Evolutionary conservation across 2,113 vertebrate genomes (phyloP).

Genomic region (Psettodes erumei): DNA sequence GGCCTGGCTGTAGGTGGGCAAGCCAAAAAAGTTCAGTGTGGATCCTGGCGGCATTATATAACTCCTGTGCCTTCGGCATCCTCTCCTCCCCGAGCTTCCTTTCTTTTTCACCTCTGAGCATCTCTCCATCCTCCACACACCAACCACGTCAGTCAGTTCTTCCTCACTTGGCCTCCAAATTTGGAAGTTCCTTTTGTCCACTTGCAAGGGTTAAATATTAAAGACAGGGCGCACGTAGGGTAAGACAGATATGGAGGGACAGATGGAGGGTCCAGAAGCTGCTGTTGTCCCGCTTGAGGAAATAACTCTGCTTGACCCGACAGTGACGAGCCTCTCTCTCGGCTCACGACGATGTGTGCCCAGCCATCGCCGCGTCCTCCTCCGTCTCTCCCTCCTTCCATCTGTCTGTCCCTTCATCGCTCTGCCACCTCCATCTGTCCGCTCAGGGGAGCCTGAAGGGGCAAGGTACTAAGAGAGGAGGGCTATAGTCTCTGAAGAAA

Average conservation of each 20-base stretch:
- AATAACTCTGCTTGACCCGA: constrained; percentile 17
- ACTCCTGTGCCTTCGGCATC: constrained; percentile 26
- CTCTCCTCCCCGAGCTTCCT: constrained; percentile 5
- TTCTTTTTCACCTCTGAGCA: constrained; percentile 3
- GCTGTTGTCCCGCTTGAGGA: constrained; percentile 10
- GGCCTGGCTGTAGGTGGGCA: constrained; percentile 9
- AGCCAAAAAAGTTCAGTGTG: constrained; percentile 42
- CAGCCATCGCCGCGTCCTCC: constrained; percentile 32
- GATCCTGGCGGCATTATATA: constrained; percentile 37
- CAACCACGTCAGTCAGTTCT: not conserved
- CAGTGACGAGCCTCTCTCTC: constrained; percentile 27
- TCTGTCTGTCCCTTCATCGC: constrained; percentile 49
- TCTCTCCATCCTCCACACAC: constrained; percentile 22
- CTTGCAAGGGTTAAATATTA: constrained; percentile 20
- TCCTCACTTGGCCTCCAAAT: constrained; percentile 34
- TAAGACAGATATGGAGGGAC: constrained; percentile 21
- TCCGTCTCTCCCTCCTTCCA: constrained; percentile 51
- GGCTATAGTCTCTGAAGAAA: constrained; percentile 64
- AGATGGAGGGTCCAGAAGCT: constrained; percentile 34
- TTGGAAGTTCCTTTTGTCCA: constrained; percentile 39
- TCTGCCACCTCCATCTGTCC: constrained; percentile 56
- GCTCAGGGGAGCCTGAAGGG: constrained; percentile 41
- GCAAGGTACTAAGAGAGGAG: constrained; percentile 45
- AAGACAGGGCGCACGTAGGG: constrained; percentile 6
- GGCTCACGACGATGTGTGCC: not conserved